Evolutionary conservation across 2,113 vertebrate species (phyloP), one percentile per base, ranked within the genome.

Genomic region (Aldabrachelys gigantea): DNA sequence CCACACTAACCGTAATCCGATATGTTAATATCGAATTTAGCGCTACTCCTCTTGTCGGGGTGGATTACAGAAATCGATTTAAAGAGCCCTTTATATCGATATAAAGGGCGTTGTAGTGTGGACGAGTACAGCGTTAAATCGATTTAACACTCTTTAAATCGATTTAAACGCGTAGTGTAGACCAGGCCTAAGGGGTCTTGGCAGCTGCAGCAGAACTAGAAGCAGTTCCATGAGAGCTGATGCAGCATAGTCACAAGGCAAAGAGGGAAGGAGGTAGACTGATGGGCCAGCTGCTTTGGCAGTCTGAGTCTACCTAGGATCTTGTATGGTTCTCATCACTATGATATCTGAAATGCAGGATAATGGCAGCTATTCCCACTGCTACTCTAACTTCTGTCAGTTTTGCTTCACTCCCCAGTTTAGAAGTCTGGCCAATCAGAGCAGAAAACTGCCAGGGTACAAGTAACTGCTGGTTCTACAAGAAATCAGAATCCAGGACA

Each of bases 401-500:
- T 35, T 10, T 80, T 14, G 27, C n/a, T 49, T 49, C 7, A 10
- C 24, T 5, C 1, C 2, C 11, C 75, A 44, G 44, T 29, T 78
- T 41, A 78, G 75, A 29, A 27, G 50, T 76, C 38, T 38, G 44
- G 22, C 44, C 89, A 84, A n/a, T 41, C 89, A 52, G 21, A 94
- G 69, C 59, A 44, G 17, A 80, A 81, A 53, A 80, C 3, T 0
- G 0, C 31, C 10, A n/a, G 3, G 52, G 87, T 80, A 47, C 82
- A 89, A 90, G 53, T 56, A 52, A 31, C 86, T 95, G 53, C 54
- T 87, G 35, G 59, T 25, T 0, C 59, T 22, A 24, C 21, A 78
- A n/a, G 65, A 80, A 93, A 49, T 44, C 49, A n/a, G 91, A 95
- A 91, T 50, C 62, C 90, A 97, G 90, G 62, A 89, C 80, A 53